phyloP scores from a whole-genome alignment of 64 coral and sea anemone genomes.

The Catalaphyllia jardinei region DNA sequence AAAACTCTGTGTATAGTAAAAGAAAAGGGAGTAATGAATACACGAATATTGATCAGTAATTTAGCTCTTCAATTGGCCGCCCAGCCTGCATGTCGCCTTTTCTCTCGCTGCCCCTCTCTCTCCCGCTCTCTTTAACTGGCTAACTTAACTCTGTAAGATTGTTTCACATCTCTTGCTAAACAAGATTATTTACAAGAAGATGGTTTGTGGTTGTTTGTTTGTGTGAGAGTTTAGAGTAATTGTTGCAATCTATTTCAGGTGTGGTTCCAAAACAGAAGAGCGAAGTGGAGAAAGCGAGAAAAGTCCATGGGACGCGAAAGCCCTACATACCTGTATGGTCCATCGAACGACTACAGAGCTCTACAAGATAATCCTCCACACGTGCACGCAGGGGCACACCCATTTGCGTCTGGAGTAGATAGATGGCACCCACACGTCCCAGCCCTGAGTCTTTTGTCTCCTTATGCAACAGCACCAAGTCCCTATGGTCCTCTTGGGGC shows the following conservation, averaged over 20 bases:
- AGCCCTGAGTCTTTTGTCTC: constrained; percentile 87
- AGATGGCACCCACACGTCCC: constrained; percentile 84
- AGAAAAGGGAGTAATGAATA: no score
- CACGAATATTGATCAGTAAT: no score
- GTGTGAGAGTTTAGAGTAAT: no score
- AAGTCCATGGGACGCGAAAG: constrained; percentile 90
- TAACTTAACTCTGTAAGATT: no score
- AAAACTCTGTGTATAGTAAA: no score
- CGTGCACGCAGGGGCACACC: constrained; percentile 41
- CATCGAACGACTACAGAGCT: constrained; percentile 58
- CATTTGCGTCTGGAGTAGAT: constrained; percentile 53
- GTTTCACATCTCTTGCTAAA: no score
- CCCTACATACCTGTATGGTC: constrained; percentile 79
- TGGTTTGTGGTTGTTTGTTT: no score
- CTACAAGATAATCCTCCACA: constrained; percentile 75
- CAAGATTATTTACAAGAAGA: no score
- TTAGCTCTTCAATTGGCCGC: no score
- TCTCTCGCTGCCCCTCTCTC: no score
- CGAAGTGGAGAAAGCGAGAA: constrained; percentile 90
- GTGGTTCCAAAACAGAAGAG: constrained; percentile 96
- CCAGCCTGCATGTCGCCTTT: no score
- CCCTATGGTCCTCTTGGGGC: constrained; percentile 66
- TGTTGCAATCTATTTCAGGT: constrained; percentile 41
- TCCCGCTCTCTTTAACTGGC: no score
- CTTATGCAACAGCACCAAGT: constrained; percentile 78